These are phyloP conservation scores for Drosophila funebris DNA, from an alignment of 1,140 invertebrate genomes.

Conservation along the genomic window DNA sequence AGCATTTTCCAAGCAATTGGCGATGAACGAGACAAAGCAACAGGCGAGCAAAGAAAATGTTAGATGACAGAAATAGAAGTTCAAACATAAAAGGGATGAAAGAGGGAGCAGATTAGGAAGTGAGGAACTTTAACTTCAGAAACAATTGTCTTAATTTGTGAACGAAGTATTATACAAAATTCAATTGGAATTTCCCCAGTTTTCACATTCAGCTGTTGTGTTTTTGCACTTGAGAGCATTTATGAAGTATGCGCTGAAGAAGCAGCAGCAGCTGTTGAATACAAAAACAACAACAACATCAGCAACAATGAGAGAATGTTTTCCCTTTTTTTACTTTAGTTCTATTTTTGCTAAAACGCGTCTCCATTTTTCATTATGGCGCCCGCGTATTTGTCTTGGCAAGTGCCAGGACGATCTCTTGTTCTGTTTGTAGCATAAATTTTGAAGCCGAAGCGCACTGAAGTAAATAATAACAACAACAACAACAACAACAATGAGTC, in stretches of 20 bases:
- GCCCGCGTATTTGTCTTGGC: constrained; percentile 60
- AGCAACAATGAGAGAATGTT: constrained; percentile 1
- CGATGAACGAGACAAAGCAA: constrained; percentile 34
- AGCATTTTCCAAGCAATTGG: constrained; percentile 61
- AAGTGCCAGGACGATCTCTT: constrained; percentile 29
- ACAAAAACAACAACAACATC: too few species aligned
- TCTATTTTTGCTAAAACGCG: constrained; percentile 37
- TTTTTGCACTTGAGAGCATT: constrained; percentile 33
- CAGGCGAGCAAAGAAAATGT: constrained; percentile 20
- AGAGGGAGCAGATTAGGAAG: background rate
- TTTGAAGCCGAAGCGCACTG: constrained; percentile 45
- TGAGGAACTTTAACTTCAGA: constrained; percentile 7
- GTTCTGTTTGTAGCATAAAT: constrained; percentile 46
- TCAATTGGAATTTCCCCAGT: constrained; percentile 39
- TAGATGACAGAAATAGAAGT: background rate
- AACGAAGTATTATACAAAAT: constrained; percentile 29
- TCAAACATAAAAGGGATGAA: background rate
- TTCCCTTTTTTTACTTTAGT: background rate
- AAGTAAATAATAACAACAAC: constrained; percentile 55
- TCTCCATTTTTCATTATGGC: constrained; percentile 67
- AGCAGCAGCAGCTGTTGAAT: constrained; percentile 13
- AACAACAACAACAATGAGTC: constrained; percentile 1
- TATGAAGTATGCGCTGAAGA: constrained; percentile 32
- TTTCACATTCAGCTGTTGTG: constrained; percentile 1
- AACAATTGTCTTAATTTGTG: constrained; percentile 48